phyloP scores from a whole-genome alignment of 1,140 invertebrate species.

The Pseudomyrmex gracilis region DNA sequence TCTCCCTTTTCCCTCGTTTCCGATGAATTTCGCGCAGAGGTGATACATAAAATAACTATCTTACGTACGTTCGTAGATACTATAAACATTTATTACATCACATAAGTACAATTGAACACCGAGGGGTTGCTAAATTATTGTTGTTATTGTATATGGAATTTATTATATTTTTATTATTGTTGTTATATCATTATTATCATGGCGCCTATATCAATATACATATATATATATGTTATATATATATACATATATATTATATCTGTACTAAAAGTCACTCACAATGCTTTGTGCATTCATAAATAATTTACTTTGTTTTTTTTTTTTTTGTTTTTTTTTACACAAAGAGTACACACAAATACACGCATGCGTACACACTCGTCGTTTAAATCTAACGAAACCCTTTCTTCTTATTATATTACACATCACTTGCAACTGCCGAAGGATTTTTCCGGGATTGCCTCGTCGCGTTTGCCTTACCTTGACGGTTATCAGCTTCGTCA shows the following conservation, averaged over 20 bases:
- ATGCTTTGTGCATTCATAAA: slow-evolving; percentile 72
- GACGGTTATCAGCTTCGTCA: no score
- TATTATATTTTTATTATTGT: slow-evolving; percentile 65
- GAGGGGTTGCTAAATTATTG: slow-evolving; percentile 81
- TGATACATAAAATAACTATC: neutral
- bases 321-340: slow-evolving; percentile 74
- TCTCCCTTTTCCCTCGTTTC: no score
- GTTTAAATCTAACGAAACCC: no score
- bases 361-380: slow-evolving; percentile 11
- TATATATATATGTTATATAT: neutral
- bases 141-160: slow-evolving; percentile 75
- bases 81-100: slow-evolving; percentile 84
- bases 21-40: no score
- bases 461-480: no score
- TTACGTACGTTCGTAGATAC: slow-evolving; percentile 66
- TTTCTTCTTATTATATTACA: no score
- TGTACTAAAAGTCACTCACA: slow-evolving; percentile 64
- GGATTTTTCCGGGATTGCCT: no score
- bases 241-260: slow-evolving; percentile 56
- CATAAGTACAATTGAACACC: slow-evolving; percentile 85
- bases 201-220: slow-evolving; percentile 58
- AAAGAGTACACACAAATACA: slow-evolving; percentile 59
- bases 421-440: no score
- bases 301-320: slow-evolving; percentile 72
- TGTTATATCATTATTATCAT: slow-evolving; percentile 51